Evolutionary conservation across 2,113 vertebrate species (phyloP).

Genomic region (Pomatostomus ruficeps): DNA sequence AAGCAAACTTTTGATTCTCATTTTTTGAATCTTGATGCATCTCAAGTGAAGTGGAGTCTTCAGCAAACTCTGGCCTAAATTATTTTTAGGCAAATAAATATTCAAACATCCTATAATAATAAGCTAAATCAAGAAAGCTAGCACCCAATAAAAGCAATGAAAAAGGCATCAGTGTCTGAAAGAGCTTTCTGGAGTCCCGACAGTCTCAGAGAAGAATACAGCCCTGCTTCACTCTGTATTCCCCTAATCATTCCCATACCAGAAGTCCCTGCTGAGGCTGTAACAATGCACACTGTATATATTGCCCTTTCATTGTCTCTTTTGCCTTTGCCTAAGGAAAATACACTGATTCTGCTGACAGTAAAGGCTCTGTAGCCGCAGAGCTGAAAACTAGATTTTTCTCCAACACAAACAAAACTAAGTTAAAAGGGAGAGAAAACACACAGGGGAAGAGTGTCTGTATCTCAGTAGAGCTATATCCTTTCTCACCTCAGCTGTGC

Average conservation of each 20-base stretch:
- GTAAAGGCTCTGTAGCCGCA: background rate
- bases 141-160: background rate
- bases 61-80: background rate
- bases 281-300: conserved; percentile 19
- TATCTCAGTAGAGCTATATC: background rate
- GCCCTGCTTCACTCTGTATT: background rate
- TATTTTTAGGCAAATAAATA: background rate
- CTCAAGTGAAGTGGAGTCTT: background rate
- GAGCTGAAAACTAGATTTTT: background rate
- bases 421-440: background rate
- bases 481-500: background rate
- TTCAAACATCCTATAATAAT: background rate
- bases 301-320: conserved; percentile 14
- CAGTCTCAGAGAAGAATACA: background rate
- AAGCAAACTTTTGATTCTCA: background rate
- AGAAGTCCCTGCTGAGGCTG: conserved; percentile 7
- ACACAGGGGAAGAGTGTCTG: background rate
- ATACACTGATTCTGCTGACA: conserved; percentile 6
- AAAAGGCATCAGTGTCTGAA: background rate
- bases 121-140: background rate
- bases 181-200: background rate
- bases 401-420: background rate
- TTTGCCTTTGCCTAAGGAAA: conserved; percentile 39
- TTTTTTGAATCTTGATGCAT: background rate
- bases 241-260: conserved; percentile 9